These are phyloP conservation scores for Lophura nycthemera DNA, from an alignment of 2,113 vertebrate species.

Conservation along the genomic window DNA sequence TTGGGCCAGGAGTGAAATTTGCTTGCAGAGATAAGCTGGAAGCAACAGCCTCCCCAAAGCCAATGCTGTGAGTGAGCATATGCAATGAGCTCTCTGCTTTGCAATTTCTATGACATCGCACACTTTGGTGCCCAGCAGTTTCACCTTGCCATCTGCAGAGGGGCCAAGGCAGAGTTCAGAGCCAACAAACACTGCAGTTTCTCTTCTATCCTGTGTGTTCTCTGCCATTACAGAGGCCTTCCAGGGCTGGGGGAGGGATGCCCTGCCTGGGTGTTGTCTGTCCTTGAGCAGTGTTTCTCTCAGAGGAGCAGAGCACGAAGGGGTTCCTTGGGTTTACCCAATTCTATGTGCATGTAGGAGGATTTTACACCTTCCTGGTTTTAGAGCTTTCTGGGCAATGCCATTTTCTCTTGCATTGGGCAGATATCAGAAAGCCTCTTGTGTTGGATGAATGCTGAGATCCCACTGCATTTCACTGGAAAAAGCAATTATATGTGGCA, in stretches of 20 bases:
- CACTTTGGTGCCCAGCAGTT: neutral
- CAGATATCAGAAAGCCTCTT: neutral
- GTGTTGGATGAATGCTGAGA: neutral
- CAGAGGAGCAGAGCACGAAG: neutral
- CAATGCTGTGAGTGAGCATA: rapidly evolving
- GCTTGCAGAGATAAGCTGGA: neutral
- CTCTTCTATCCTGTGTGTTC: neutral
- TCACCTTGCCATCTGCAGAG: neutral
- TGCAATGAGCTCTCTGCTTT: neutral
- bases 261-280: neutral
- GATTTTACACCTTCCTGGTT: neutral
- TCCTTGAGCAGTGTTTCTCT: neutral
- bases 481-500: neutral
- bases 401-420: neutral
- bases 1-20: neutral
- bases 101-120: neutral
- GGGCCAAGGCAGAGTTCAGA: neutral
- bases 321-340: neutral
- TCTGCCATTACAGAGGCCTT: neutral
- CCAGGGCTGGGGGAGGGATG: neutral
- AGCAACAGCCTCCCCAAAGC: neutral
- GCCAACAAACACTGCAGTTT: neutral
- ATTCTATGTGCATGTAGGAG: neutral
- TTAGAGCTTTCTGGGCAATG: neutral
- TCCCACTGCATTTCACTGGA: neutral